Base-by-base conservation (phyloP, 2,113 vertebrate species). In the Aphyosemion australe region DNA sequence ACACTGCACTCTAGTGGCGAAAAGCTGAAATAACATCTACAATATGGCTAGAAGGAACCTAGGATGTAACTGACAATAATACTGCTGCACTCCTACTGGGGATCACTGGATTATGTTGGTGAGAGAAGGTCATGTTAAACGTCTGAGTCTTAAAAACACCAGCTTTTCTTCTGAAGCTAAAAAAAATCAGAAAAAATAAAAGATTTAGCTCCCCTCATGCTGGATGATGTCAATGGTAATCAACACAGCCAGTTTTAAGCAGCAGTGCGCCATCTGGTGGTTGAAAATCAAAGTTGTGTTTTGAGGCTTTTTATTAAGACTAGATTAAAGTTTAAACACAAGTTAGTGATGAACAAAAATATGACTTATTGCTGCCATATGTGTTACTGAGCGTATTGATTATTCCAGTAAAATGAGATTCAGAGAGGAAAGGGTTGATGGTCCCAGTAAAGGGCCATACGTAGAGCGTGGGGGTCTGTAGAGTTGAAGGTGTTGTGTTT, bases 221-320 rank as follows among this genome's bases (percentile, higher is more conserved):
- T 62, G 8, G 16, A 47, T 31, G 51, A 70, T 13, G 63, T 55
- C 15, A 53, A 11, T 7, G 20, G 6, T 0, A 3, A 16, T 16
- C 2, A 39, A 50, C 3, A 26, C 26, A 26, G 26, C 26, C 26
- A 26, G 26, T 26, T 26, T 10, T 52, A 14, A 42, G 46, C 85
- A 12, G 92, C 90, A 12, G 61, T 93, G 91, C 34, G 94, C 95
- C 74, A 76, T 84, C 65, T 95, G 93, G 69, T 95, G 94, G 92
- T 92, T 89, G 15, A 75, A 91, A 90, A 26, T 26, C 26, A 26
- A 26, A 26, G 26, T 26, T 26, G 3, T 4, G 26, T 26, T 26
- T 26, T 26, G 26, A 26, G 26, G 26, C 26, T 26, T 26, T 26
- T 26, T 26, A 26, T n/a, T n/a, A n/a, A n/a, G n/a, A n/a, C n/a